These are phyloP conservation scores for Antheraea yamamai DNA, from an alignment of 2,888 invertebrate genomes.

Conservation along the genomic window DNA sequence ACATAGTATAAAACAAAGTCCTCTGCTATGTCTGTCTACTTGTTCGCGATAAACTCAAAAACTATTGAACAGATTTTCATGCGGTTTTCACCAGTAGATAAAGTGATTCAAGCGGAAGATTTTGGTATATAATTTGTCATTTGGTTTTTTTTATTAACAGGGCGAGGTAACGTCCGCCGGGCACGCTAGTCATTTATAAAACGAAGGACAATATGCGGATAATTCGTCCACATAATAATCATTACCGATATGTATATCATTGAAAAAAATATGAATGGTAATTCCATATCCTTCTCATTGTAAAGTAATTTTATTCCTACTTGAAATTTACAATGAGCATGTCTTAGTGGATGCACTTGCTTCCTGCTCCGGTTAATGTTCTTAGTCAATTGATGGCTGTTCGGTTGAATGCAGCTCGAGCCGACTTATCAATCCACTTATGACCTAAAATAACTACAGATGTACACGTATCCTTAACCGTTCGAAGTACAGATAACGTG, in stretches of 20 bases:
- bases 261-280: neutral
- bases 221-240: neutral
- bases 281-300: neutral
- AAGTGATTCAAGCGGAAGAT: no score
- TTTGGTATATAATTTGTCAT: no score
- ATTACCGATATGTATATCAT: neutral
- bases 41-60: no score
- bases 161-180: no score
- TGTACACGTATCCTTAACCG: constrained; percentile 52
- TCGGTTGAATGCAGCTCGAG: constrained; percentile 41
- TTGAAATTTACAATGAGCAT: neutral
- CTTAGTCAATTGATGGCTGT: constrained; percentile 54
- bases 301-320: constrained; percentile 6
- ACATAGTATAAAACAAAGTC: neutral
- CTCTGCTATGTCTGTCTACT: no score
- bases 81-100: no score
- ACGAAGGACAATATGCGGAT: neutral
- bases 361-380: constrained; percentile 52
- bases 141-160: no score
- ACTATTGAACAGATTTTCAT: no score
- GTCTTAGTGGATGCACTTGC: constrained; percentile 26
- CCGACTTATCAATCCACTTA: constrained; percentile 64
- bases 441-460: constrained; percentile 63
- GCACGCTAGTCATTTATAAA: no score
- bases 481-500: constrained; percentile 35